phyloP scores from a whole-genome alignment of 92 coral and sea anemone species.

The Montipora capitata region DNA sequence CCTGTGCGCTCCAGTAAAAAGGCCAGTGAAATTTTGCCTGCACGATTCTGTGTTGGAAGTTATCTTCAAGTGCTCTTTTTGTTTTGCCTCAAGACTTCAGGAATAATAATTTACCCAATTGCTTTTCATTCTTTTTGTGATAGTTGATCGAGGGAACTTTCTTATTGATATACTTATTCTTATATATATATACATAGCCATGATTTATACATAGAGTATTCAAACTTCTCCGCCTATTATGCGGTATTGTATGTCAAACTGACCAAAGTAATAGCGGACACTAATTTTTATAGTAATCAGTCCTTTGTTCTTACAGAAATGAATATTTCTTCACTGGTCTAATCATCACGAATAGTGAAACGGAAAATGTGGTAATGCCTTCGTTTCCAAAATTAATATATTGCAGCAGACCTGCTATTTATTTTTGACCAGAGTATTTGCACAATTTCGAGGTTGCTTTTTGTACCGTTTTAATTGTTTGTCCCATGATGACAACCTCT shows the following conservation, averaged over 20 bases:
- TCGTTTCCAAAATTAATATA: constrained; percentile 74
- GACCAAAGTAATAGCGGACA: constrained; percentile 16
- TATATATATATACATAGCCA: constrained; percentile 42
- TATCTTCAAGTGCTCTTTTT: neutral
- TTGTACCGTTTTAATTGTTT: constrained; percentile 42
- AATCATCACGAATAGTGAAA: constrained; percentile 33
- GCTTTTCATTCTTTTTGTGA: neutral
- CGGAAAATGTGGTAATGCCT: constrained; percentile 56
- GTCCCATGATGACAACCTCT: neutral
- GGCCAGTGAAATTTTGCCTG: neutral
- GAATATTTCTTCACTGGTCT: constrained; percentile 35
- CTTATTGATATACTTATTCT: constrained; percentile 40
- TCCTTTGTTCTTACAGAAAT: constrained; percentile 49
- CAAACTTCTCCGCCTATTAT: constrained; percentile 38
- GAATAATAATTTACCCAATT: neutral
- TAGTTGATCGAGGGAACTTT: constrained; percentile 16
- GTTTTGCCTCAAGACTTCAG: neutral
- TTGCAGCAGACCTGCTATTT: constrained; percentile 83
- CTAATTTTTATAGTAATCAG: constrained; percentile 49
- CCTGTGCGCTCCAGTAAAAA: neutral
- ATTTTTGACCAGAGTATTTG: constrained; percentile 68
- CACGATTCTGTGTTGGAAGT: neutral
- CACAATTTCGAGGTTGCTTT: constrained; percentile 28
- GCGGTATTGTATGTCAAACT: constrained; percentile 51
- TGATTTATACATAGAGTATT: constrained; percentile 38